A percentile compares a stretch with the other conserved stretches of the same genome.
These are phyloP conservation scores for Jacana jacana DNA, from an alignment of 2,113 vertebrate genomes.

Conservation along the genomic window DNA sequence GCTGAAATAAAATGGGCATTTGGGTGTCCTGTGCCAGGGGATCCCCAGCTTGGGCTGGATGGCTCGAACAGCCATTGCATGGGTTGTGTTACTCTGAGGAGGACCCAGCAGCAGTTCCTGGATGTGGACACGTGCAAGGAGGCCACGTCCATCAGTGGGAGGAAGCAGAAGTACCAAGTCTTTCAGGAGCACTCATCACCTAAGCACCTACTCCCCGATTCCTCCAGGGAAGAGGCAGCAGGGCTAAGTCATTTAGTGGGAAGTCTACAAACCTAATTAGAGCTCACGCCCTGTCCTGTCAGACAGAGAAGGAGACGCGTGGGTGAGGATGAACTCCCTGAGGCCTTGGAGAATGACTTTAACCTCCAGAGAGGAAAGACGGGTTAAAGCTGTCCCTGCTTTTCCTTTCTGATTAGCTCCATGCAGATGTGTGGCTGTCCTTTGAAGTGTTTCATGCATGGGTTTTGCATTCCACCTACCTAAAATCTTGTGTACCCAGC, in stretches of 20 bases:
- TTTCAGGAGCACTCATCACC: accelerated
- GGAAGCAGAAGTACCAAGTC: background rate
- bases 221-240: background rate
- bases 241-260: accelerated
- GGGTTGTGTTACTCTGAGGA: accelerated
- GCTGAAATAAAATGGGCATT: accelerated
- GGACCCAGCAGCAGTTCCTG: background rate
- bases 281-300: background rate
- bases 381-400: background rate
- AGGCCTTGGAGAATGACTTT: background rate
- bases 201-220: background rate
- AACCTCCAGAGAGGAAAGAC: background rate
- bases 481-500: background rate
- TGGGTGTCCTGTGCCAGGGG: background rate
- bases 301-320: background rate
- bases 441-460: background rate
- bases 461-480: background rate
- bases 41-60: background rate
- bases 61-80: background rate
- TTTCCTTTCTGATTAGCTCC: background rate
- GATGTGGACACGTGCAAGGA: accelerated
- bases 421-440: background rate
- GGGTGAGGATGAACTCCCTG: accelerated
- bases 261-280: background rate
- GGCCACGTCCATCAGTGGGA: accelerated